Evolutionary conservation across 2,888 invertebrate species (phyloP).

Genomic region (Sisyra terminalis): DNA sequence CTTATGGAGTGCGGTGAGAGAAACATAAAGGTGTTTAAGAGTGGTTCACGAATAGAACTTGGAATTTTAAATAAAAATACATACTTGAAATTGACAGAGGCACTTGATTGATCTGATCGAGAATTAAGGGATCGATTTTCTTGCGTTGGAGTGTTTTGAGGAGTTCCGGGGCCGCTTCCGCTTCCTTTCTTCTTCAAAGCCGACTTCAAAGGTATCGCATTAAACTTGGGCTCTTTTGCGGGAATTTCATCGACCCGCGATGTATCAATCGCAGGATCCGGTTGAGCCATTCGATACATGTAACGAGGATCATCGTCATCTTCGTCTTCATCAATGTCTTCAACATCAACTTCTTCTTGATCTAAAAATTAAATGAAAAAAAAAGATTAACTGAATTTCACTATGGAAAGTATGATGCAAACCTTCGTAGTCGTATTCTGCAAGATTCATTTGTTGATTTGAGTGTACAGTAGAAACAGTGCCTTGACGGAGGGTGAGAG

Average conservation of each 20-base stretch:
- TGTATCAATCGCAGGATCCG: slow-evolving; percentile 58
- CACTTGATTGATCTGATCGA: slow-evolving; percentile 52
- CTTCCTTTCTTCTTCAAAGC: slow-evolving; percentile 69
- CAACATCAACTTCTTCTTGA: slow-evolving; percentile 37
- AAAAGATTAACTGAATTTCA: background rate
- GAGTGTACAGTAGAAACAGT: slow-evolving; percentile 11
- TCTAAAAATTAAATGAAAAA: slow-evolving; percentile 16
- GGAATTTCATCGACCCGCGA: slow-evolving; percentile 81
- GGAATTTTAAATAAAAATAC: slow-evolving; percentile 20
- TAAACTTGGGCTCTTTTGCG: slow-evolving; percentile 81
- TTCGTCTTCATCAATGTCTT: slow-evolving; percentile 47
- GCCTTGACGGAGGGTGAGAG: slow-evolving; percentile 35
- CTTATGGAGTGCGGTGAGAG: no score
- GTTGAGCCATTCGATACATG: slow-evolving; percentile 37
- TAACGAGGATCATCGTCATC: slow-evolving; percentile 28
- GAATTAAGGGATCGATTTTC: slow-evolving; percentile 48
- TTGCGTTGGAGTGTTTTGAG: slow-evolving; percentile 52
- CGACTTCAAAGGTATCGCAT: slow-evolving; percentile 82
- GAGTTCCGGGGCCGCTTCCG: slow-evolving; percentile 46
- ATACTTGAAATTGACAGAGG: slow-evolving; percentile 56
- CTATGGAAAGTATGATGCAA: slow-evolving; percentile 15
- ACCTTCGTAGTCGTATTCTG: slow-evolving; percentile 51
- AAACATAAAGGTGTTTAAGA: no score
- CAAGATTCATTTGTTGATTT: slow-evolving; percentile 21
- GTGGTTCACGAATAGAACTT: no score